Evolutionary conservation across 1,140 invertebrate genomes (phyloP).

Genomic region (Odontomachus brunneus): DNA sequence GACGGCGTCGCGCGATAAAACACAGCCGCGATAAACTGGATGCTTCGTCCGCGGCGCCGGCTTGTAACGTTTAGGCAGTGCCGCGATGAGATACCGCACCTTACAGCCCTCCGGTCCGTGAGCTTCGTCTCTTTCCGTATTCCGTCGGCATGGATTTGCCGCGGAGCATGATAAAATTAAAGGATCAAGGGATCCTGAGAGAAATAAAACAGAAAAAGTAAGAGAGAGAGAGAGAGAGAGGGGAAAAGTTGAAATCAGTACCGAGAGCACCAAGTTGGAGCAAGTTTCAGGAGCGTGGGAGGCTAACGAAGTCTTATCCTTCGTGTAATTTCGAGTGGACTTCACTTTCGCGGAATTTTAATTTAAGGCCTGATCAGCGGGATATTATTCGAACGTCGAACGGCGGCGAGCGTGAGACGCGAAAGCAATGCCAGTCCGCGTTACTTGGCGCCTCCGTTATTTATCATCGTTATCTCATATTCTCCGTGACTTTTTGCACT

Average conservation of each 20-base stretch:
- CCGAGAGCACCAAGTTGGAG: not conserved
- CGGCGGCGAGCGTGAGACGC: too few species aligned
- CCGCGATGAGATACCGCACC: not conserved
- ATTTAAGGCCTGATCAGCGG: too few species aligned
- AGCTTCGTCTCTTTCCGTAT: not conserved
- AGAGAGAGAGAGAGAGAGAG: not conserved
- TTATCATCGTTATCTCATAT: not conserved
- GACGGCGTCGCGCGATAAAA: constrained; percentile 47
- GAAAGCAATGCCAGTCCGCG: not conserved
- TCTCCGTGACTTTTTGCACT: not conserved
- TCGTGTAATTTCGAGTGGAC: not conserved
- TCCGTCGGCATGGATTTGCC: not conserved
- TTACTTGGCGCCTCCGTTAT: not conserved
- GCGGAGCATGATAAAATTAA: not conserved
- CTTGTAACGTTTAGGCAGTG: constrained; percentile 38
- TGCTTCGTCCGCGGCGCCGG: constrained; percentile 37
- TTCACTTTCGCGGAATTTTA: not conserved
- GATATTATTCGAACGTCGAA: not conserved
- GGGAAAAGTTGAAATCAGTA: not conserved
- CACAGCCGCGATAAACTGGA: constrained; percentile 72
- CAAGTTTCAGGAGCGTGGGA: not conserved
- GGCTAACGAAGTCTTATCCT: not conserved
- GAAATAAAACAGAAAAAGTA: not conserved
- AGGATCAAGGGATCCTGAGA: not conserved
- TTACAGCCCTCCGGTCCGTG: too few species aligned